A percentile compares a stretch with the other conserved stretches of the same genome.
Evolutionary conservation across 2,797 vertebrate genomes (phyloP).

Genomic region (Manis pentadactyla): DNA sequence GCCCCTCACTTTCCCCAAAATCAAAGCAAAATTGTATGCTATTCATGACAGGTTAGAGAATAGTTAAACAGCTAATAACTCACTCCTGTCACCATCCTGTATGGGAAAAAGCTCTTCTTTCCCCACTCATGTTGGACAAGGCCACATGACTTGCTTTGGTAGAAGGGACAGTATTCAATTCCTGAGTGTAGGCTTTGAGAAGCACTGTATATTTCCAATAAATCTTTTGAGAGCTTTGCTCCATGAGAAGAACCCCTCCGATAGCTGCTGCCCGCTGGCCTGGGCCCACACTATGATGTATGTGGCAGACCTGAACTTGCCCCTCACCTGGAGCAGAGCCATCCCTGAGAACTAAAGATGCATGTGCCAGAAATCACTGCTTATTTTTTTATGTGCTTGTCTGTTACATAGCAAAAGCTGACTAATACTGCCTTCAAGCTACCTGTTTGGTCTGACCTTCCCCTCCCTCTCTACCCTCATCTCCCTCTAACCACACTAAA

Average conservation of each 20-base stretch:
- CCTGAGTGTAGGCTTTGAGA: not conserved
- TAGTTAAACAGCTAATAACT: not conserved
- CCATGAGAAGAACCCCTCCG: too few species aligned
- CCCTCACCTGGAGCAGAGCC: not conserved
- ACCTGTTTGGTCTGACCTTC: not conserved
- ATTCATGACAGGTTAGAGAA: not conserved
- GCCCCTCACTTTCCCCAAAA: not conserved
- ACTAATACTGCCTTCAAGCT: not conserved
- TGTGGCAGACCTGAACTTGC: not conserved
- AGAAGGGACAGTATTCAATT: not conserved
- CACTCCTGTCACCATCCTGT: not conserved
- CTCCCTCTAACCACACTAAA: not conserved
- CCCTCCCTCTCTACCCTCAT: constrained; percentile 37
- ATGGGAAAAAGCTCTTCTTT: not conserved
- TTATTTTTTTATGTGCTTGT: not conserved
- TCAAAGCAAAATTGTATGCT: not conserved
- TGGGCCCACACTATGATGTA: not conserved
- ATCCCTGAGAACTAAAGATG: not conserved
- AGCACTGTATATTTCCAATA: not conserved
- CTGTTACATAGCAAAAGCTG: not conserved
- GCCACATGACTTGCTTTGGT: not conserved
- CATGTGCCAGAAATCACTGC: not conserved
- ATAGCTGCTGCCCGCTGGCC: not conserved
- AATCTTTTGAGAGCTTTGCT: not conserved
- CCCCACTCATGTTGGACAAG: not conserved